phyloP scores from a whole-genome alignment of 2,888 invertebrate genomes.

The Mantis religiosa region DNA sequence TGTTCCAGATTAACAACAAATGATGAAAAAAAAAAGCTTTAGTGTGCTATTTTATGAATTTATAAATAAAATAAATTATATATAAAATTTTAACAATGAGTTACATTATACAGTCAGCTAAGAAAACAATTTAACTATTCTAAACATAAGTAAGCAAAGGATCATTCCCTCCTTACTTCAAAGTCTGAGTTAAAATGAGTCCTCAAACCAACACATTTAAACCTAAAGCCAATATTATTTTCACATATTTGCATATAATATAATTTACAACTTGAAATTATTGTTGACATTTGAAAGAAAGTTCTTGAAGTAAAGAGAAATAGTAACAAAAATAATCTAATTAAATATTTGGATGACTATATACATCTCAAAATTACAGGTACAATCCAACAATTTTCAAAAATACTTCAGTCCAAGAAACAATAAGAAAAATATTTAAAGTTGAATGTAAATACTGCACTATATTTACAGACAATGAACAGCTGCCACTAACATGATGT shows the following conservation, averaged over 20 bases:
- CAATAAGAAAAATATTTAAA: not conserved
- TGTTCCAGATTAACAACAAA: too few species aligned
- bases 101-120: not conserved
- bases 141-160: too few species aligned
- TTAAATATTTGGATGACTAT: not conserved
- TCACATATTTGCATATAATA: too few species aligned
- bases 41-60: too few species aligned
- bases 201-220: not conserved
- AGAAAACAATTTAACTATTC: too few species aligned
- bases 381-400: not conserved
- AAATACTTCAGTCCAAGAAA: not conserved
- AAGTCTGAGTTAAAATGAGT: not conserved
- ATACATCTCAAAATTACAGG: not conserved
- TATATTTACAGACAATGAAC: not conserved
- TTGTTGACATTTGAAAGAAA: not conserved
- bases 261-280: not conserved
- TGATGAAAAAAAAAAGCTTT: too few species aligned
- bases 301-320: not conserved
- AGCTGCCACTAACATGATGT: not conserved
- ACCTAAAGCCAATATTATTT: not conserved
- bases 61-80: too few species aligned
- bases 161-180: not conserved
- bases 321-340: not conserved
- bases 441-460: not conserved
- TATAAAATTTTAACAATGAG: too few species aligned